These are phyloP conservation scores for Lepidurus arcticus DNA, from an alignment of 1,140 invertebrate species.

Conservation along the genomic window DNA sequence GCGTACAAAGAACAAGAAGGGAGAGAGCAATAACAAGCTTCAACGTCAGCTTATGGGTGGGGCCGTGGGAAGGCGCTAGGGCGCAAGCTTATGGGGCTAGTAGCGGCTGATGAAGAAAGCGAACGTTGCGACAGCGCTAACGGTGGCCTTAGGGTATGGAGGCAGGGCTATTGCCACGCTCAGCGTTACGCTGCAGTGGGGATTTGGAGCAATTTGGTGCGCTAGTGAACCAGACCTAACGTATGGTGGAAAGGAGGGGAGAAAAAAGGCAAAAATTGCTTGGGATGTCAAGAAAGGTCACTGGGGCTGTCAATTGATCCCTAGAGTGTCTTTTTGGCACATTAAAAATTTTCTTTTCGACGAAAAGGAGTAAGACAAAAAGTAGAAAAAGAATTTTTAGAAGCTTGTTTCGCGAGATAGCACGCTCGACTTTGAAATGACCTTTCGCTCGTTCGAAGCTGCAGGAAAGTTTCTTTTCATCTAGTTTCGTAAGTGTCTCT, in stretches of 20 bases:
- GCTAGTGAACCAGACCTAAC: neutral
- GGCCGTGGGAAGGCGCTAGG: neutral
- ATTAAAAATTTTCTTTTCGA: no score
- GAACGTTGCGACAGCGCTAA: no score
- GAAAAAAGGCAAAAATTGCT: no score
- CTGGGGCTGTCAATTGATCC: no score
- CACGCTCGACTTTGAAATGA: constrained; percentile 13
- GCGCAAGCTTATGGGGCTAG: no score
- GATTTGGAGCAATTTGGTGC: neutral
- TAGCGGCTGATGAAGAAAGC: no score
- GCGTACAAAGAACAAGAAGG: neutral
- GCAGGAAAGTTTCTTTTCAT: neutral
- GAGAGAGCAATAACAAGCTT: neutral
- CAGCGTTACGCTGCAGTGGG: neutral
- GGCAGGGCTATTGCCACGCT: neutral
- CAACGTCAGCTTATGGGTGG: neutral
- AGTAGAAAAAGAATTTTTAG: neutral
- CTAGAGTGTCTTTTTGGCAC: no score
- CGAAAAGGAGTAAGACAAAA: no score
- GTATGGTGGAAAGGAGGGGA: no score
- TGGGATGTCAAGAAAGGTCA: no score
- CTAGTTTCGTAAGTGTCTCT: neutral
- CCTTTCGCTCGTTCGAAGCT: neutral
- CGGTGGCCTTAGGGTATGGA: neutral
- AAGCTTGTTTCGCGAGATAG: neutral